Conservation (phyloP, 2,113 vertebrate species). For the Bujurquina vittata region DNA sequence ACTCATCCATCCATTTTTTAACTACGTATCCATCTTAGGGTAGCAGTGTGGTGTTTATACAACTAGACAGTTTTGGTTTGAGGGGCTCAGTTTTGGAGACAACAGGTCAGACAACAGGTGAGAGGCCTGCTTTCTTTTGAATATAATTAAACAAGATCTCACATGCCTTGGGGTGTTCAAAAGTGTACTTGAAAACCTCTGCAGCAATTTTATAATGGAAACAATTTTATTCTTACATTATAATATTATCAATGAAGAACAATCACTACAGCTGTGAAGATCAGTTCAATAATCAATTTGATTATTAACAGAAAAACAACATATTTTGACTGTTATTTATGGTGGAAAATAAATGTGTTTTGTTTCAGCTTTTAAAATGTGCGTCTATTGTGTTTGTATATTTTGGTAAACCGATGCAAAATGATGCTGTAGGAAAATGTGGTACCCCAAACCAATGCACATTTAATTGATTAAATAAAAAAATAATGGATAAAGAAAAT, state of each 20-base stretch:
- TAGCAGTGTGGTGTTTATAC: background rate
- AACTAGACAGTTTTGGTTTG: no score
- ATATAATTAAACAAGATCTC: background rate
- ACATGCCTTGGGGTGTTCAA: background rate
- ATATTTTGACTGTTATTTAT: background rate
- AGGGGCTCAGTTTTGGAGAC: background rate
- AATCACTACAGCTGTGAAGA: background rate
- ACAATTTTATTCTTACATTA: background rate
- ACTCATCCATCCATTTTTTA: background rate
- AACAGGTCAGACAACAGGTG: background rate
- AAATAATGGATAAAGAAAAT: background rate
- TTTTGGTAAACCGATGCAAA: background rate
- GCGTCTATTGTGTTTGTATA: background rate
- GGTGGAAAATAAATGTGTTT: background rate
- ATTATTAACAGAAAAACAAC: slow-evolving; percentile 3
- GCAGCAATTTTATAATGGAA: background rate
- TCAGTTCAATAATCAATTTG: background rate
- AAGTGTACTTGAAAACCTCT: background rate
- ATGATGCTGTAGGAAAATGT: background rate
- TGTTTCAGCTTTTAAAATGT: background rate
- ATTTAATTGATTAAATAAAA: background rate
- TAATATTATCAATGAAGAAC: background rate
- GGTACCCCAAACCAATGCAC: background rate
- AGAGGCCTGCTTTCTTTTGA: background rate
- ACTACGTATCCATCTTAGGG: background rate